Base-by-base conservation (phyloP, 2,113 vertebrate species). In the Sapajus apella region DNA sequence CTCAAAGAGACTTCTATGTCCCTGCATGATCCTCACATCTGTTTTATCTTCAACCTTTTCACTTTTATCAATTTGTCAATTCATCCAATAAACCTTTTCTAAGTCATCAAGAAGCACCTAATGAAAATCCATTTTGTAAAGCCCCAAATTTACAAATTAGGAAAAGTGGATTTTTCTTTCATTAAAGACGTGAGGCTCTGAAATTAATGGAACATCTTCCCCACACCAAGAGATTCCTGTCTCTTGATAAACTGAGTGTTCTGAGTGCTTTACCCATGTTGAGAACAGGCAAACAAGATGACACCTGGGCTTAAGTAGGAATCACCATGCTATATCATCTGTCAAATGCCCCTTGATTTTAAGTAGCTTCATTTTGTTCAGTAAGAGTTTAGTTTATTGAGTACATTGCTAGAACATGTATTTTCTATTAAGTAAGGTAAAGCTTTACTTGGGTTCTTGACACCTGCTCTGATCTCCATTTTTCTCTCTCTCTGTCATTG, bases 311-410 rank as follows among this genome's bases (percentile, higher is more conserved):
- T 96, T 70, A 30, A 18, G 20, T 47, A 77, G 35, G 35, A 87
- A 79, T 43, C 52, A 35, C 17, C 35, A 55, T 0, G 40, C 66
- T 14, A 5, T 27, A 27, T 5, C 81, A 94, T 68, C 66, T 92
- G 17, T 90, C 94, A 73, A 84, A 73, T 18, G 45, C 70, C 43
- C 47, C 9, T 89, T 72, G 40, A 52, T 87, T 75, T 96, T 91
- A 82, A 73, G 40, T 43, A 76, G 32, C 45, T 95, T 84, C 25
- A 72, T 92, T 87, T 95, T 47, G 13, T 61, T 89, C 70, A 66
- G 47, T 45, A 94, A 77, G 13, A 72, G 87, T 77, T 95, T 35
- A 76, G 70, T 84, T 93, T 96, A 21, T 20, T 68, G 89, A 94
- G 47, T 66, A 75, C 5, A 75, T 83, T 93, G 75, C 27, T 50